Evolutionary conservation across 2,113 vertebrate genomes (phyloP).

Genomic region (Perognathus longimembris): DNA sequence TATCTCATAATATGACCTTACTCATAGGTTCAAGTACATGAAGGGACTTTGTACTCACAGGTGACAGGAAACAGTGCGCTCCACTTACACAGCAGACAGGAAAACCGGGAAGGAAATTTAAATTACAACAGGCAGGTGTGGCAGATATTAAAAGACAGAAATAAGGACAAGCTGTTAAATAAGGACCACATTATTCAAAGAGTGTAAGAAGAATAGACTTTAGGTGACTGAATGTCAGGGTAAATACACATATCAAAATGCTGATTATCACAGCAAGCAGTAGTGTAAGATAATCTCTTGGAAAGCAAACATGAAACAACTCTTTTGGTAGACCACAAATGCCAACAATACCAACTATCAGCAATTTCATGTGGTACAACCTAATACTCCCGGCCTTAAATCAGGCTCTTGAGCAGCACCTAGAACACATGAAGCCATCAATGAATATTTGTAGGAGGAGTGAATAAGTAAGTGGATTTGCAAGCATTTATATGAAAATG

Average conservation of each 20-base stretch:
- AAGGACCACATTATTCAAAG: neutral
- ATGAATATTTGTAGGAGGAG: neutral
- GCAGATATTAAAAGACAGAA: constrained; percentile 58
- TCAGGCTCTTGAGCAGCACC: constrained; percentile 8
- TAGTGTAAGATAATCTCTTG: neutral
- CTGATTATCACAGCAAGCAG: neutral
- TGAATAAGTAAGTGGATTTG: constrained; percentile 48
- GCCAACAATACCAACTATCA: neutral
- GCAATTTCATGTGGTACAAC: neutral
- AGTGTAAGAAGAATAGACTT: neutral
- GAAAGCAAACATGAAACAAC: neutral
- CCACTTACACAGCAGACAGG: constrained; percentile 46
- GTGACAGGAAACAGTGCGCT: constrained; percentile 73
- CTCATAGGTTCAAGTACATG: constrained; percentile 63
- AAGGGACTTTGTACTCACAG: constrained; percentile 56
- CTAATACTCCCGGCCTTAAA: neutral
- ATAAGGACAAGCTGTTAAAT: neutral
- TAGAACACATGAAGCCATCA: neutral
- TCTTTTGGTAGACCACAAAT: neutral
- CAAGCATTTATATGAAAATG: constrained; percentile 9
- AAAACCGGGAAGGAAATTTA: constrained; percentile 14
- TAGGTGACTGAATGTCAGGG: neutral
- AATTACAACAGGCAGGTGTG: constrained; percentile 60
- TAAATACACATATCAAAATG: neutral
- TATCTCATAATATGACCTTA: constrained; percentile 11